Percentiles rank a stretch among this genome's conserved stretches.
These are phyloP conservation scores for Lasioglossum figueresi DNA, from an alignment of 2,888 invertebrate genomes.

Conservation along the genomic window DNA sequence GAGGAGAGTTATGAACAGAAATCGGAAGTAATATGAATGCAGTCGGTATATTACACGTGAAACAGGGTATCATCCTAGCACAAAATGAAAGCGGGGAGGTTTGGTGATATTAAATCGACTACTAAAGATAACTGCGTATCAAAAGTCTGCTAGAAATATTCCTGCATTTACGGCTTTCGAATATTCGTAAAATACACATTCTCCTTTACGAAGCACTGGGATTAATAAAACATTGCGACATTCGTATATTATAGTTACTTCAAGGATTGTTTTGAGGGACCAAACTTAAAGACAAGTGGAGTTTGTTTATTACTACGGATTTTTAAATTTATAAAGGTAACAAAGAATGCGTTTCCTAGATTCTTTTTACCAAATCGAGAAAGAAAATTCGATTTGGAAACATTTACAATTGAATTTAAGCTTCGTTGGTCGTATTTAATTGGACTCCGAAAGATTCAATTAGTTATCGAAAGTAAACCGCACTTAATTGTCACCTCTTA, in stretches of 20 bases:
- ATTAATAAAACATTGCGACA: too few relatives aligned
- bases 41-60: constrained; percentile 14
- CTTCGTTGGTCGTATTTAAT: constrained; percentile 1
- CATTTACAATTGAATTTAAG: background rate
- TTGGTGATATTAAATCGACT: background rate
- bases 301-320: too few relatives aligned
- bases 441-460: constrained; percentile 1
- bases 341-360: too few relatives aligned
- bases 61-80: background rate
- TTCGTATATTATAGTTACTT: too few relatives aligned
- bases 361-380: too few relatives aligned
- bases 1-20: constrained; percentile 17
- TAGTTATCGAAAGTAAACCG: background rate
- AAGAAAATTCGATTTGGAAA: background rate
- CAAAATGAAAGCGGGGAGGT: background rate
- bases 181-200: too few relatives aligned
- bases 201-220: too few relatives aligned
- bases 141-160: too few relatives aligned
- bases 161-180: too few relatives aligned
- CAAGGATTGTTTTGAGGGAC: too few relatives aligned
- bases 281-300: too few relatives aligned
- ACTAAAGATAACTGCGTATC: background rate
- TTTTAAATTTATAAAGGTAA: too few relatives aligned
- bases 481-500: background rate
- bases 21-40: constrained; percentile 22